Conservation (phyloP, 2,797 vertebrate genomes). For the Odontamblyopus lacepedii region DNA sequence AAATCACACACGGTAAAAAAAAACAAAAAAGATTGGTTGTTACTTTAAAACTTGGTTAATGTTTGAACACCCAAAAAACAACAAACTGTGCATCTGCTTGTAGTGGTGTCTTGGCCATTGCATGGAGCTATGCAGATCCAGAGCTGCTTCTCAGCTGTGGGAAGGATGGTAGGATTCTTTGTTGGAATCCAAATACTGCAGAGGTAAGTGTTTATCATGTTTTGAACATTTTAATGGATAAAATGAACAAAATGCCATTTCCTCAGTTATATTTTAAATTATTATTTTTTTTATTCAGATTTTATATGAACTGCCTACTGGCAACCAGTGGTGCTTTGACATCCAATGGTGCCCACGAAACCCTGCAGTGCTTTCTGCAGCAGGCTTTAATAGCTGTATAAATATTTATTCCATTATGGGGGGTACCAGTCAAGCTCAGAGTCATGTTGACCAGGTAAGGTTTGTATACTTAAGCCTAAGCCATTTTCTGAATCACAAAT, state of each 20-base stretch:
- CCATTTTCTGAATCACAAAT: neutral
- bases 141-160: constrained; percentile 95
- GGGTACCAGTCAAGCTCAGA: constrained; percentile 82
- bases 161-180: constrained; percentile 95
- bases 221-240: neutral
- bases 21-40: too few relatives aligned
- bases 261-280: neutral
- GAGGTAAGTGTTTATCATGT: constrained; percentile 78
- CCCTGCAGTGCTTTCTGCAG: constrained; percentile 91
- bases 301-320: constrained; percentile 92
- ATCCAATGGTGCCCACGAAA: constrained; percentile 98
- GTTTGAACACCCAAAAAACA: neutral
- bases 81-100: neutral
- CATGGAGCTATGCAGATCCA: constrained; percentile 93
- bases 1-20: constrained; percentile 88
- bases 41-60: neutral
- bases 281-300: constrained; percentile 73
- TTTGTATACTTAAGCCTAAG: neutral
- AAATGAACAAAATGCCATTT: neutral
- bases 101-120: constrained; percentile 92
- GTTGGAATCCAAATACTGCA: constrained; percentile 94
- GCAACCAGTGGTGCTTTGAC: constrained; percentile 97
- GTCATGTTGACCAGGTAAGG: constrained; percentile 86
- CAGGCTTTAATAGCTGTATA: constrained; percentile 91
- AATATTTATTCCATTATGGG: constrained; percentile 97